Percentiles rank a stretch among this genome's conserved stretches.
These are phyloP conservation scores for Scatophagus argus DNA, from an alignment of 2,113 vertebrate species.

Conservation along the genomic window DNA sequence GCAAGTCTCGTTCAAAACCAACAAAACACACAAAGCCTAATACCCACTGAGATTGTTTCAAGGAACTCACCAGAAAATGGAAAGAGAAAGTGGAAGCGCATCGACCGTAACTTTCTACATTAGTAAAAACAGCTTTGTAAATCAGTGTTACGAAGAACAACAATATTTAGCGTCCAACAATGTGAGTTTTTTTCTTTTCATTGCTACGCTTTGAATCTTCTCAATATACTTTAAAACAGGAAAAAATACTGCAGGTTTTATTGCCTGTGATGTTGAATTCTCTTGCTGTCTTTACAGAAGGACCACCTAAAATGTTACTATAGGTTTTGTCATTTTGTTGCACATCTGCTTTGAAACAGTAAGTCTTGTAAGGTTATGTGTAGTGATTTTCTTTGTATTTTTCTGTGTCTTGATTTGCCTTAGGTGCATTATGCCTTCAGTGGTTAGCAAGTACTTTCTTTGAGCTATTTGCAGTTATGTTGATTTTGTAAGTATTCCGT, in stretches of 20 bases:
- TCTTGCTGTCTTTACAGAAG: conserved; percentile 91
- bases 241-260: conserved; percentile 88
- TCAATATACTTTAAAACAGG: conserved; percentile 91
- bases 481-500: conserved; percentile 88
- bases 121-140: conserved; percentile 93
- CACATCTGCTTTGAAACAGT: conserved; percentile 90
- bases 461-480: conserved; percentile 81
- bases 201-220: conserved; percentile 91
- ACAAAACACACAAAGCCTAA: conserved; percentile 99
- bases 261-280: conserved; percentile 90
- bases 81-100: conserved; percentile 68
- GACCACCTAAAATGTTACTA: conserved; percentile 91
- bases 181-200: conserved; percentile 85
- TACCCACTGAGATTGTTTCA: conserved; percentile 89
- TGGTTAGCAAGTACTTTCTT: conserved; percentile 82
- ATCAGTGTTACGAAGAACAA: conserved; percentile 93
- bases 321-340: conserved; percentile 87
- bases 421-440: conserved; percentile 84
- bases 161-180: conserved; percentile 92
- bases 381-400: conserved; percentile 80
- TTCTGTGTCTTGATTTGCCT: conserved; percentile 85
- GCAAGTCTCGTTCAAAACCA: conserved; percentile 99
- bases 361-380: conserved; percentile 89
- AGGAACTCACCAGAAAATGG: conserved; percentile 69
- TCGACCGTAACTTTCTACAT: conserved; percentile 87